Percentiles rank a stretch among this genome's conserved stretches.
Conservation (phyloP, 2,888 invertebrate genomes). For the Xiphydria camelus region DNA sequence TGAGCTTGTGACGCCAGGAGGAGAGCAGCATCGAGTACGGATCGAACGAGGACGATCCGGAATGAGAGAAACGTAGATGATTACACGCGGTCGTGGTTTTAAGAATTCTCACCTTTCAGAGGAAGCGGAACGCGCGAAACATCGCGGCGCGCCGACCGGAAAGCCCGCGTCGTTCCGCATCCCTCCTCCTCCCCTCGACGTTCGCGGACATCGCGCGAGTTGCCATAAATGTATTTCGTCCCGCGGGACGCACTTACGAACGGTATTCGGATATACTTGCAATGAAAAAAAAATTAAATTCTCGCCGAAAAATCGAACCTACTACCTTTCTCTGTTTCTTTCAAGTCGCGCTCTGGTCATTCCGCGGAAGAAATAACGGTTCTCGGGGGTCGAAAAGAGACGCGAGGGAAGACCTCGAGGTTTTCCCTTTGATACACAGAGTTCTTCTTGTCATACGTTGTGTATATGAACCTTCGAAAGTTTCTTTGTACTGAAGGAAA, state of each 20-base stretch:
- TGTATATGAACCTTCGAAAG: too few relatives aligned
- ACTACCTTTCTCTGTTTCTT: too few relatives aligned
- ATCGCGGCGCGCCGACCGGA: conserved; percentile 24
- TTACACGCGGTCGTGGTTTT: not conserved
- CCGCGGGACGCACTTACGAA: not conserved
- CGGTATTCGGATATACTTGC: conserved; percentile 1
- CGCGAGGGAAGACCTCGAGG: conserved; percentile 12
- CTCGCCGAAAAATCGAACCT: too few relatives aligned
- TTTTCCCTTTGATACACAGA: too few relatives aligned
- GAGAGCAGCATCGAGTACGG: conserved; percentile 29
- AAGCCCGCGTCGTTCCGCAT: conserved; percentile 18
- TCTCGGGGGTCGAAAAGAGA: conserved; percentile 5
- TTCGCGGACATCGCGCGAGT: conserved; percentile 35
- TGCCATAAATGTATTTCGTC: conserved; percentile 39
- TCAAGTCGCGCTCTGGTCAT: conserved; percentile 8
- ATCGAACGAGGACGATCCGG: conserved; percentile 40
- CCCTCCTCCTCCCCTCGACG: conserved; percentile 12
- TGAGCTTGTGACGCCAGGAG: conserved; percentile 74
- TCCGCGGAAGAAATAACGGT: conserved; percentile 12
- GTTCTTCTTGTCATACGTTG: too few relatives aligned
- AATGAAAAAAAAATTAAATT: too few relatives aligned
- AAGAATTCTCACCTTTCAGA: conserved; percentile 9
- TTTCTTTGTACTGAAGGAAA: too few relatives aligned
- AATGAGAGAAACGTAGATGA: conserved; percentile 30
- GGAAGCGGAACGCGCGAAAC: conserved; percentile 12